A percentile compares a stretch with the other conserved stretches of the same genome.
These are phyloP conservation scores for Knipowitschia caucasica DNA, from an alignment of 2,797 vertebrate species.

Conservation along the genomic window DNA sequence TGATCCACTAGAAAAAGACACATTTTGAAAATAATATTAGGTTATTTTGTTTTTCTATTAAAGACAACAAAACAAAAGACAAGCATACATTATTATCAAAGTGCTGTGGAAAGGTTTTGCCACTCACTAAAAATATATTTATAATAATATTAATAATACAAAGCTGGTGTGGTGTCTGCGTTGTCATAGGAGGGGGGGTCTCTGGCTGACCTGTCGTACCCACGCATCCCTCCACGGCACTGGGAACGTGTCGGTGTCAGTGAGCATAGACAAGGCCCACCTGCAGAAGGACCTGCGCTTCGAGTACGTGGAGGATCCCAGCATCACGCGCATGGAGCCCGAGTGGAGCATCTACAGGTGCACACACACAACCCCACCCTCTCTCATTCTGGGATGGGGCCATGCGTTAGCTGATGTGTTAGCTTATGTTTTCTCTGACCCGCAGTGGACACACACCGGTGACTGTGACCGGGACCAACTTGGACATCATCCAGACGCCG, in stretches of 20 bases:
- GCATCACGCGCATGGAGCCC: conserved; percentile 89
- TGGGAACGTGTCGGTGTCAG: conserved; percentile 86
- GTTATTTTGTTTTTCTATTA: too few relatives aligned
- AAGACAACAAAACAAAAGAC: too few relatives aligned
- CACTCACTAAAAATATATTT: too few relatives aligned
- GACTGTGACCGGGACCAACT: conserved; percentile 91
- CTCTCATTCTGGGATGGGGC: not conserved
- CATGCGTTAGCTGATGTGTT: not conserved
- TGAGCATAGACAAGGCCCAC: conserved; percentile 90
- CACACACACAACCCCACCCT: not conserved
- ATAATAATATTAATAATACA: too few relatives aligned
- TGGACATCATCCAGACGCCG: conserved; percentile 96
- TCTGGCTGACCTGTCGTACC: conserved; percentile 89
- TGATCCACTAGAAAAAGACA: too few relatives aligned
- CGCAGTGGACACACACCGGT: conserved; percentile 92
- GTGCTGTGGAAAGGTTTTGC: too few relatives aligned
- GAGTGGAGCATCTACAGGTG: conserved; percentile 99
- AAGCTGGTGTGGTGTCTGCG: too few relatives aligned
- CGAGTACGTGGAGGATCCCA: conserved; percentile 94
- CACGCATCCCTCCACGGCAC: conserved; percentile 82
- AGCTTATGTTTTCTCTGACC: too few relatives aligned
- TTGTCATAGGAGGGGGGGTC: conserved; percentile 88
- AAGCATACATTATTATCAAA: too few relatives aligned
- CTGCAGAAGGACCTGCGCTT: conserved; percentile 89
- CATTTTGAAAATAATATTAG: too few relatives aligned